Evolutionary conservation across 2,888 invertebrate genomes (phyloP), one percentile per base, ranked within the genome.

Genomic region (Syrphus vitripennis): DNA sequence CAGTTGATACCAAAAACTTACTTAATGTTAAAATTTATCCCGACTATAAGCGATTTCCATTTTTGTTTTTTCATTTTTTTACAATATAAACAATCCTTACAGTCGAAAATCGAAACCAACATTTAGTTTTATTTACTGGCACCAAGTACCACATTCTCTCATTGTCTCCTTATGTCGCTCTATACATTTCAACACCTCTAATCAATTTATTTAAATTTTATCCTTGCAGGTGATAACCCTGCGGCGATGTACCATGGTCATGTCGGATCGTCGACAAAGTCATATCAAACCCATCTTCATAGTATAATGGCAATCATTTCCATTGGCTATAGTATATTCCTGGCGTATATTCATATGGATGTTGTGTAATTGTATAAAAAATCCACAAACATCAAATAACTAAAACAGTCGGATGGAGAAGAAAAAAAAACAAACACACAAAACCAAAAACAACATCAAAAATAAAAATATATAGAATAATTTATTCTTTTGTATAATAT

Each of bases 171-270:
- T 40, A 2, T 42, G 9, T 16, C 10, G 9, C 6, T 55, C 37
- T 63, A 37, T 77, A 14, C 34, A 80, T 29, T 50, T 53, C 55
- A 81, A 72, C n/a, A n/a, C 71, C 71, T 21, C 24, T 50, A 50
- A 50, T 34, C 2, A 71, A 75, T 55, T 81, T 19, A 57, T 70
- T 48, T 74, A 26, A 16, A 77, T 76, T 83, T 82, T 71, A 53
- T 83, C 90, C 90, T 92, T 91, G 63, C 94, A 95, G 96, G 96
- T 92, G 96, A 96, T 92, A 96, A 96, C 92, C 96, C 96, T 78
- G 96, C 96, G 24, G 96, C 96, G 10, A 96, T 96, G 96, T 96
- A 96, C 88, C 92, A 92, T 88, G 92, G 92, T 84, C 90, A 92
- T 89, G 92, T 92, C 87, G 92, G 92, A 84, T 91, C 92, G 84